These are phyloP conservation scores for Polietes domitor DNA, from an alignment of 2,888 invertebrate genomes.

Conservation along the genomic window DNA sequence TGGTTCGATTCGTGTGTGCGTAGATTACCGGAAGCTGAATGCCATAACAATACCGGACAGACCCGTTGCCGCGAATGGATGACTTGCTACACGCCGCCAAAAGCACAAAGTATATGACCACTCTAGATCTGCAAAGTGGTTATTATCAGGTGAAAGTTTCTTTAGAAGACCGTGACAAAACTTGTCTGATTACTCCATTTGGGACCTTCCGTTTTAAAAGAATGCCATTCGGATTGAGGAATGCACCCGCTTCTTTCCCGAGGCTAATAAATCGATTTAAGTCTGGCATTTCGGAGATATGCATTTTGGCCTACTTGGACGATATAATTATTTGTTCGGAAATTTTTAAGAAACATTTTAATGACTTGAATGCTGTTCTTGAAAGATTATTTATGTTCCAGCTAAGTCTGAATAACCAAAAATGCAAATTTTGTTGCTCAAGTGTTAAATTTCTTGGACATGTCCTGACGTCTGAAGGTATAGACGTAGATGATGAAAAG, in stretches of 20 bases:
- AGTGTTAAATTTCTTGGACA: slow-evolving; percentile 52
- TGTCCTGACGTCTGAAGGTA: slow-evolving; percentile 34
- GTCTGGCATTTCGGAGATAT: slow-evolving; percentile 38
- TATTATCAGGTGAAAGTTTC: slow-evolving; percentile 42
- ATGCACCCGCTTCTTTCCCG: slow-evolving; percentile 57
- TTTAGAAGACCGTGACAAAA: slow-evolving; percentile 60
- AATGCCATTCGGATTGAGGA: slow-evolving; percentile 59
- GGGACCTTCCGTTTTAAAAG: slow-evolving; percentile 51
- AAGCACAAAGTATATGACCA: slow-evolving; percentile 65
- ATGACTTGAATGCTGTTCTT: background rate
- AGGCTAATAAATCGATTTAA: slow-evolving; percentile 71
- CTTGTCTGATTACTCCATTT: slow-evolving; percentile 63
- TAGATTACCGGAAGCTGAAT: too few species aligned
- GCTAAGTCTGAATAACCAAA: slow-evolving; percentile 24
- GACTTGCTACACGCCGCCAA: slow-evolving; percentile 76
- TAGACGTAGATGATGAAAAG: slow-evolving; percentile 42
- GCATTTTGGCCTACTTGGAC: slow-evolving; percentile 22
- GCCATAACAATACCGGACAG: too few species aligned
- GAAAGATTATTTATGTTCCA: slow-evolving; percentile 12
- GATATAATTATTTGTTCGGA: background rate
- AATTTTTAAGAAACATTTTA: slow-evolving; percentile 29
- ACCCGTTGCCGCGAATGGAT: slow-evolving; percentile 79
- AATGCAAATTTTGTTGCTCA: slow-evolving; percentile 42
- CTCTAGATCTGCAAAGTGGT: slow-evolving; percentile 12
- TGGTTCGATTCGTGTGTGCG: too few species aligned